Evolutionary conservation across 1,140 invertebrate genomes (phyloP), one percentile per base, ranked within the genome.

Genomic region (Oryctes rhinoceros): DNA sequence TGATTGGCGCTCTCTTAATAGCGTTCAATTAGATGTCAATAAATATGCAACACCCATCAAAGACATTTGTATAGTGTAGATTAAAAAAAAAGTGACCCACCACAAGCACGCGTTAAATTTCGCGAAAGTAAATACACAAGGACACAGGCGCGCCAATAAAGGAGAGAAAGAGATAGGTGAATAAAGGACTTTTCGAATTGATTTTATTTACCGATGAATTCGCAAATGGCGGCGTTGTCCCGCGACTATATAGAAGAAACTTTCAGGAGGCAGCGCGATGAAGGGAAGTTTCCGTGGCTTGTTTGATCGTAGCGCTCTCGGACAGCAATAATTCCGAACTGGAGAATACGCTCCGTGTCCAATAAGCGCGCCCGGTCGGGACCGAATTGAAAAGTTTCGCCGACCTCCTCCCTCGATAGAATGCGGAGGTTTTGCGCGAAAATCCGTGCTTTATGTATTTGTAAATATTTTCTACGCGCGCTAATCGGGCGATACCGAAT

Each of bases 261-360:
- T 59, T 59, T 59, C 53, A 10, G 5, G 39, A 44, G 9, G 39
- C 39, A 2, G n/a, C 15, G 53, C 24, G 24, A 30, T 30, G 18
- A 18, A 9, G 65, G 37, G 65, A 71, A 71, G 24, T 37, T 30
- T 71, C 15, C 24, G 65, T 35, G 65, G 65, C 35, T 71, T 71
- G 65, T 71, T 71, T 71, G 65, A 71, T 24, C 65, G 24, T 1
- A 10, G 15, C 53, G 53, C 53, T 59, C 53, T 59, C 20, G 65
- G 65, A 71, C 65, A 44, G 5, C 39, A 71, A 71, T 71, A 71
- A 71, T 71, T 71, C 65, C 65, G 65, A 71, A 71, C 24, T 7
- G 20, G 65, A 1, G 65, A 24, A 71, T 71, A 35, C 65, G 35
- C 20, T 18, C 24, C 65, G 24, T 62, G 65, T 71, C 37, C 65